phyloP scores from a whole-genome alignment of 2,797 vertebrate genomes.

The Gymnothorax javanicus region DNA sequence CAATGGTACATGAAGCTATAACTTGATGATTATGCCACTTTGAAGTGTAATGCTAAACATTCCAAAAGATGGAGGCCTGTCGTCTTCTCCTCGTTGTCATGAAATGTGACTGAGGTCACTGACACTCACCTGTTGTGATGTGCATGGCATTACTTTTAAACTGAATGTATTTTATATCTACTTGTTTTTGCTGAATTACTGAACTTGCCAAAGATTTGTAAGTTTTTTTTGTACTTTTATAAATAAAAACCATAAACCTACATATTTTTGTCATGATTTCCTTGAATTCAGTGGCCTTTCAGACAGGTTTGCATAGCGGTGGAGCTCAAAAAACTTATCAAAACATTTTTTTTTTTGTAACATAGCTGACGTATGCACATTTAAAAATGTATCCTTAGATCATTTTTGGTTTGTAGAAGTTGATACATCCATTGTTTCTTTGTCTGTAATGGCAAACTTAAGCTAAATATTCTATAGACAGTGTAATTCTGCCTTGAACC shows the following conservation, averaged over 20 bases:
- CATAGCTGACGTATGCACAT: neutral
- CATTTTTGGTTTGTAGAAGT: neutral
- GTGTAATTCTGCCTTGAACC: neutral
- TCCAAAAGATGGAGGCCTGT: conserved; percentile 58
- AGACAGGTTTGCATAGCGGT: conserved; percentile 25
- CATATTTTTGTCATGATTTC: neutral
- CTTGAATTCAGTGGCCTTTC: conserved; percentile 20
- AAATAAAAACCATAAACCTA: conserved; percentile 20
- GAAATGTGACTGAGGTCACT: conserved; percentile 64
- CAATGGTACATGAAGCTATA: conserved; percentile 50
- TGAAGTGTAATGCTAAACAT: conserved; percentile 65
- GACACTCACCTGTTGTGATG: conserved; percentile 45
- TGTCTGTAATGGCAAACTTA: neutral
- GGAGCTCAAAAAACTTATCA: neutral
- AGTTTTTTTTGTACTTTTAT: conserved; percentile 25
- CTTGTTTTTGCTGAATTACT: conserved; percentile 28
- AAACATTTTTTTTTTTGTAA: neutral
- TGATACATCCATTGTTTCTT: neutral
- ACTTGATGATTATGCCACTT: conserved; percentile 60
- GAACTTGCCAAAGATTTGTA: conserved; percentile 25
- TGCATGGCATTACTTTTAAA: conserved; percentile 51
- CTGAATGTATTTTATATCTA: conserved; percentile 69
- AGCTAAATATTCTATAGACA: neutral
- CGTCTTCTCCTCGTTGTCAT: conserved; percentile 43
- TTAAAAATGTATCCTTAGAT: neutral